These are phyloP conservation scores for Archips crataeganus DNA, from an alignment of 2,888 invertebrate genomes.

Conservation along the genomic window DNA sequence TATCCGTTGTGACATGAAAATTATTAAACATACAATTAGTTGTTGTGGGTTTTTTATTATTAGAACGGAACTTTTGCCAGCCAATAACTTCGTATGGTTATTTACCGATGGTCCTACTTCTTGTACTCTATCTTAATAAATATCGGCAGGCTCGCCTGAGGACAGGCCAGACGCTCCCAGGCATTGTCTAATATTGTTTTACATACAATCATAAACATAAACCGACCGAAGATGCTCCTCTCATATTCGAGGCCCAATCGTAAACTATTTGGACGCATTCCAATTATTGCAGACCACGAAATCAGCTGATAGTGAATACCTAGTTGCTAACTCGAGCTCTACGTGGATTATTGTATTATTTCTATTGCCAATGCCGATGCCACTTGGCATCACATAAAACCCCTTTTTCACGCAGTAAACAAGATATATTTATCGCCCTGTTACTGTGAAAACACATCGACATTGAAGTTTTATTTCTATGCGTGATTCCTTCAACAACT, in stretches of 20 bases:
- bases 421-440: constrained; percentile 58
- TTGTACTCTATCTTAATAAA: not conserved
- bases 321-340: constrained; percentile 42
- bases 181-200: constrained; percentile 25
- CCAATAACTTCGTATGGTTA: too few relatives aligned
- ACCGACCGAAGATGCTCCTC: constrained; percentile 7
- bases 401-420: constrained; percentile 58
- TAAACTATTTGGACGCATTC: constrained; percentile 34
- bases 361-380: constrained; percentile 59
- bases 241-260: constrained; percentile 26
- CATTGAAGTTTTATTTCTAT: constrained; percentile 23
- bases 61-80: too few relatives aligned
- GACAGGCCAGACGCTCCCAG: constrained; percentile 4
- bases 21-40: too few relatives aligned
- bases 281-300: constrained; percentile 41
- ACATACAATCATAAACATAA: constrained; percentile 1
- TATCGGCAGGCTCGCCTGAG: not conserved
- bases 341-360: constrained; percentile 46
- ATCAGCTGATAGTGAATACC: constrained; percentile 43
- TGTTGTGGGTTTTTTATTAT: too few relatives aligned
- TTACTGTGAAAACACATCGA: constrained; percentile 23
- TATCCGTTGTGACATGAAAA: too few relatives aligned
- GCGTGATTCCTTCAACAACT: constrained; percentile 19
- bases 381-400: constrained; percentile 64
- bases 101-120: too few relatives aligned